Percentiles rank a stretch among this genome's conserved stretches.
Conservation (phyloP, 2,113 vertebrate species). For the Zosterops pallidus region DNA sequence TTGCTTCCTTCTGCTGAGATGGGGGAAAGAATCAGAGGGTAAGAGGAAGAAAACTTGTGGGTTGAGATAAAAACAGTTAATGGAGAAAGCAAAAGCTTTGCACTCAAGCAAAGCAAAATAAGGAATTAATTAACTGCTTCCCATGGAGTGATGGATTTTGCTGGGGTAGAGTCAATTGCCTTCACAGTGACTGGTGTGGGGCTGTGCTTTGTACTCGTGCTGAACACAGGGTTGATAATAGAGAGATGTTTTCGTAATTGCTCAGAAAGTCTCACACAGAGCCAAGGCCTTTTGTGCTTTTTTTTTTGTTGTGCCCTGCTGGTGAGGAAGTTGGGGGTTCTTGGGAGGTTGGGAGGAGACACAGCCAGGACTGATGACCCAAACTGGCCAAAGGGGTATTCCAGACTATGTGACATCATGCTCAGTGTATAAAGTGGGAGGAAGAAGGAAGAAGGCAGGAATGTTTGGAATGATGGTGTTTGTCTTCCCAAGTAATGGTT, state of each 20-base stretch:
- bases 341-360: rapidly evolving
- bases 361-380: not conserved
- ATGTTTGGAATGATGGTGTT: not conserved
- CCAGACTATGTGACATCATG: not conserved
- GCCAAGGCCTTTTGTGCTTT: not conserved
- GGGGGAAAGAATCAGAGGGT: not conserved
- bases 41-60: not conserved
- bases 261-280: not conserved
- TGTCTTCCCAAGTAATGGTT: not conserved
- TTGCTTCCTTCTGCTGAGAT: not conserved
- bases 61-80: not conserved
- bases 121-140: not conserved
- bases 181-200: not conserved
- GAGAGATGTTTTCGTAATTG: not conserved
- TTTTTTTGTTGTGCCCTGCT: not conserved
- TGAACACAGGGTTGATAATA: not conserved
- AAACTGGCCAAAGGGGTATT: not conserved
- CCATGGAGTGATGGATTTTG: not conserved
- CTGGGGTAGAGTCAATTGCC: not conserved
- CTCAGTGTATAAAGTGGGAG: not conserved
- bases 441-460: rapidly evolving
- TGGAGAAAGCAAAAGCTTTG: not conserved
- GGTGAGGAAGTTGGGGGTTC: rapidly evolving
- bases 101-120: not conserved
- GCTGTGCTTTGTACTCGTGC: not conserved